Conservation (phyloP, 2,113 vertebrate species). For the Vidua macroura region DNA sequence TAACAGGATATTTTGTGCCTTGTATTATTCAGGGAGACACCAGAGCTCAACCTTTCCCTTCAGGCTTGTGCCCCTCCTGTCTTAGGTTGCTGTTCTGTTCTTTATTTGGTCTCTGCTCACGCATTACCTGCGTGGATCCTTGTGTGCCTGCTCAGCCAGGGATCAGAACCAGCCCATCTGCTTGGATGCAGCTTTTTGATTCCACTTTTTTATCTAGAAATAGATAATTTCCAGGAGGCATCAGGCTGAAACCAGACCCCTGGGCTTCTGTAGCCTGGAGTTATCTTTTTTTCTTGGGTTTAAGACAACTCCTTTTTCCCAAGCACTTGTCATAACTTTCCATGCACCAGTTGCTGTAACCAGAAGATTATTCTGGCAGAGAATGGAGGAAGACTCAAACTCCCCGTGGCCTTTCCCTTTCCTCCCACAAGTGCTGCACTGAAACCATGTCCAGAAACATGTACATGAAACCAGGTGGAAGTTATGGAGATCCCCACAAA, state of each 20-base stretch:
- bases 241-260: neutral
- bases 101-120: constrained; percentile 11
- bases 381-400: neutral
- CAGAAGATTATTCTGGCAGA: neutral
- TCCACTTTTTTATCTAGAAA: neutral
- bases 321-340: neutral
- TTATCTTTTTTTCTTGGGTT: neutral
- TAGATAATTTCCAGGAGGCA: neutral
- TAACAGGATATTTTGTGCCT: constrained; percentile 55
- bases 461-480: neutral
- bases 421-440: neutral
- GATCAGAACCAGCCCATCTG: neutral
- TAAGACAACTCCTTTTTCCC: neutral
- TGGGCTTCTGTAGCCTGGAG: neutral
- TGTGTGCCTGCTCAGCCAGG: neutral
- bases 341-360: neutral
- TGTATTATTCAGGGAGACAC: constrained; percentile 61
- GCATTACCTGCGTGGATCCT: neutral
- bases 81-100: neutral
- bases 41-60: constrained; percentile 49
- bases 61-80: constrained; percentile 2
- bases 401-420: neutral
- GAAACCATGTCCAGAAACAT: neutral
- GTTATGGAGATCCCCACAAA: neutral
- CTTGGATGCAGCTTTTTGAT: neutral